Conservation (phyloP, 1,140 invertebrate genomes). For the Rhyzopertha dominica region DNA sequence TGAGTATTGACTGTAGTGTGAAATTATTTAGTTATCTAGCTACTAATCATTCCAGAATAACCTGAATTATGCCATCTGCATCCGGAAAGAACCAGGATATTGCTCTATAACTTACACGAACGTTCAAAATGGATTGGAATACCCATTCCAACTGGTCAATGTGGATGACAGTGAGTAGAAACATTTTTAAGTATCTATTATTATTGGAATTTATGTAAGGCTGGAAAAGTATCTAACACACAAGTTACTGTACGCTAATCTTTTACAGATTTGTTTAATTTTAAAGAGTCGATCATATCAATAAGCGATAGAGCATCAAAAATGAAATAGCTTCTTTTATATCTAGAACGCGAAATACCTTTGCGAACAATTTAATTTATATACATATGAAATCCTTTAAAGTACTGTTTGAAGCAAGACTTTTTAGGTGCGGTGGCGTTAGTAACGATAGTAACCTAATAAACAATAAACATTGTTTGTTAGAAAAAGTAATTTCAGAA, state of each 20-base stretch:
- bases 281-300: neutral
- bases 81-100: conserved; percentile 54
- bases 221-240: neutral
- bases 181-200: neutral
- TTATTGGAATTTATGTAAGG: neutral
- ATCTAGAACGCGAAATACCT: too few relatives aligned
- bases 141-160: conserved; percentile 60
- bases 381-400: too few relatives aligned
- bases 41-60: conserved; percentile 68
- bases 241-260: neutral
- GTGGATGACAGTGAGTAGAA: conserved; percentile 51
- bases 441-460: too few relatives aligned
- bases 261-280: neutral
- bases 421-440: too few relatives aligned
- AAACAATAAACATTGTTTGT: too few relatives aligned
- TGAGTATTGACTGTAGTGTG: too few relatives aligned
- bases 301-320: too few relatives aligned
- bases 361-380: too few relatives aligned
- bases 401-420: too few relatives aligned
- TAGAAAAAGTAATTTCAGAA: too few relatives aligned
- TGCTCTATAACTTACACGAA: conserved; percentile 62
- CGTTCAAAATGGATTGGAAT: conserved; percentile 44
- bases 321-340: too few relatives aligned
- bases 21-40: too few relatives aligned
- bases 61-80: conserved; percentile 73